These are phyloP conservation scores for Spialia ferax DNA, from an alignment of 2,888 invertebrate species.

Conservation along the genomic window DNA sequence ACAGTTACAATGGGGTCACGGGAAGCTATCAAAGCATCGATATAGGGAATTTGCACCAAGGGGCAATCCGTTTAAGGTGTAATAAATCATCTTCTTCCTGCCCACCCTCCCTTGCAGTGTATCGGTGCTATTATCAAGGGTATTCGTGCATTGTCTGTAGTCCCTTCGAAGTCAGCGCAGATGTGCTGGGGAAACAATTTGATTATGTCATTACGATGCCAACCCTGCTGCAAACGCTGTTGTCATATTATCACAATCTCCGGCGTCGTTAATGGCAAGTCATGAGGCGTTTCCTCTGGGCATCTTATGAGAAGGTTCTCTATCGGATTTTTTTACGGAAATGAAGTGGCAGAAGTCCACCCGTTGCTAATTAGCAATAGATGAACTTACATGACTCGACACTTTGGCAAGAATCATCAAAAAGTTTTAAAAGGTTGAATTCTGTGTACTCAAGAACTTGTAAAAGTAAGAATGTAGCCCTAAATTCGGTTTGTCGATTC, in stretches of 20 bases:
- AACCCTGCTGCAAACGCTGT: conserved; percentile 51
- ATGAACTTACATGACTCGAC: background rate
- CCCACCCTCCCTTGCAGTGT: conserved; percentile 58
- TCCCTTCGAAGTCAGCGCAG: conserved; percentile 55
- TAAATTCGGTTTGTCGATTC: too few relatives aligned
- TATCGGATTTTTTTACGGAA: conserved; percentile 33
- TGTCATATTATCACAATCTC: conserved; percentile 47
- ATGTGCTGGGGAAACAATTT: conserved; percentile 68
- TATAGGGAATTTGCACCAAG: conserved; percentile 58
- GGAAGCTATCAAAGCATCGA: conserved; percentile 43
- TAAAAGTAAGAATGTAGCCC: too few relatives aligned
- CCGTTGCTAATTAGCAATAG: conserved; percentile 9
- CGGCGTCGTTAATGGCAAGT: conserved; percentile 56
- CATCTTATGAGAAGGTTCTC: too few relatives aligned
- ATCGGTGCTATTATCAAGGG: conserved; percentile 72
- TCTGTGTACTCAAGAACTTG: too few relatives aligned
- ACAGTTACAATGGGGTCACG: conserved; percentile 20
- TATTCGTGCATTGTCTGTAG: conserved; percentile 65
- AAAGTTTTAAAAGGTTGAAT: too few relatives aligned
- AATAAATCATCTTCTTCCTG: conserved; percentile 75
- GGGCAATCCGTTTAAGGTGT: conserved; percentile 76
- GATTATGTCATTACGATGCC: conserved; percentile 71
- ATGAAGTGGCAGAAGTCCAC: background rate
- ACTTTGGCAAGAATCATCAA: background rate
- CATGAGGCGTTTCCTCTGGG: conserved; percentile 62